Base-by-base conservation (phyloP, 1,140 invertebrate species). In the Trypoxylus dichotomus region DNA sequence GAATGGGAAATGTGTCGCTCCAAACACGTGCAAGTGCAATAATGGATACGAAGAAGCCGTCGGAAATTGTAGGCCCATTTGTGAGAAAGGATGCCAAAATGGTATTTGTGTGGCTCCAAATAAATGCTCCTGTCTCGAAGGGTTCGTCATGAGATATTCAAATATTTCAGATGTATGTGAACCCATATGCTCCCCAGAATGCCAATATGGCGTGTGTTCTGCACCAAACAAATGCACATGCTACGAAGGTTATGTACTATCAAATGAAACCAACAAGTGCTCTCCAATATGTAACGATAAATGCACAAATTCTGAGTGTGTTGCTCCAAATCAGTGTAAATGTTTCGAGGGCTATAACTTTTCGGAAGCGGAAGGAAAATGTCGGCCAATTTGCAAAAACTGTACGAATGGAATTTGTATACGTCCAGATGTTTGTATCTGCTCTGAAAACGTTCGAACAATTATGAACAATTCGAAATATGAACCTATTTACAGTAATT, bases 261-360 rank as follows among this genome's bases (percentile, higher is more conserved):
- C 42, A 43, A 91, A 93, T 80, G 90, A 91, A 0, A 88, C 89
- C 21, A 88, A 91, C 63, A 85, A 83, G 13, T 93, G 92, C 81
- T 84, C 92, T 68, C 82, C 84, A 7, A 85, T 83, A 13, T 94
- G 92, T 81, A 84, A 92, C 0, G 81, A 80, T 68, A 80, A 88
- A 77, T 89, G 89, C 13, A 24, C n/a, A 2, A 60, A 60, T n/a
- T 43, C 42, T 7, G 81, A 85, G 1, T 91, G 90, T 77, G 83
- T 86, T 0, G 87, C 83, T 8, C 87, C 86, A 10, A 83, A 87
- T 71, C 79, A 75, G 82, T 91, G 90, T 78, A 83, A 81, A 13
- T 89, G 88, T 78, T 86, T 77, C 27, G 1, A 42, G 19, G 88
- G 93, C 0, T 94, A 89, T 83, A 86, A 82, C 2, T 43, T 43